These are phyloP conservation scores for Drosophila seclusa DNA, from an alignment of 2,888 invertebrate genomes.

Conservation along the genomic window DNA sequence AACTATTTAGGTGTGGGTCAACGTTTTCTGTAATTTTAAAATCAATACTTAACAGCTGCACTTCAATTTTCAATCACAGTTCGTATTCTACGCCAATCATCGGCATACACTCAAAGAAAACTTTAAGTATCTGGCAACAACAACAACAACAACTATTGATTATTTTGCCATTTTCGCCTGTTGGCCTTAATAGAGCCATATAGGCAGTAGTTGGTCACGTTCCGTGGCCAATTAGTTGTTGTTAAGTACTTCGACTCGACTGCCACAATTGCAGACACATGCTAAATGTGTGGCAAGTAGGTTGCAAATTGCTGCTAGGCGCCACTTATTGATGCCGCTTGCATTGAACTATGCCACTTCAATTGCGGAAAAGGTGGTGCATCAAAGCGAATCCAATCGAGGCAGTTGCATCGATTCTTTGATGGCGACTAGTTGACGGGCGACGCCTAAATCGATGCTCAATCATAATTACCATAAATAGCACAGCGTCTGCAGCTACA, in stretches of 20 bases:
- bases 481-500: not conserved
- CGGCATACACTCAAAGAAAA: not conserved
- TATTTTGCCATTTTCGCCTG: not conserved
- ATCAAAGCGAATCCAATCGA: conserved; percentile 4
- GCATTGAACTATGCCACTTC: not conserved
- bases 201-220: conserved; percentile 8
- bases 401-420: not conserved
- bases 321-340: conserved; percentile 18
- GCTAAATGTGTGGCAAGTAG: conserved; percentile 25
- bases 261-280: conserved; percentile 21
- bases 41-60: not conserved
- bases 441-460: conserved; percentile 2
- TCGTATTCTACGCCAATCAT: not conserved
- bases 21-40: not conserved
- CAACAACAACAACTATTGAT: not conserved
- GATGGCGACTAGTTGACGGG: conserved; percentile 20
- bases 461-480: conserved; percentile 8
- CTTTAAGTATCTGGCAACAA: not conserved
- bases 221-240: conserved; percentile 17
- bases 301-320: conserved; percentile 28
- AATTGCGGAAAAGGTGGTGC: not conserved
- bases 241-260: conserved; percentile 2
- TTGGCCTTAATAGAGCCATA: conserved; percentile 1
- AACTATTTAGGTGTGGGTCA: not conserved
- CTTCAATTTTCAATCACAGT: not conserved